Conservation (phyloP, 2,113 vertebrate species). For the Cebidichthys violaceus region DNA sequence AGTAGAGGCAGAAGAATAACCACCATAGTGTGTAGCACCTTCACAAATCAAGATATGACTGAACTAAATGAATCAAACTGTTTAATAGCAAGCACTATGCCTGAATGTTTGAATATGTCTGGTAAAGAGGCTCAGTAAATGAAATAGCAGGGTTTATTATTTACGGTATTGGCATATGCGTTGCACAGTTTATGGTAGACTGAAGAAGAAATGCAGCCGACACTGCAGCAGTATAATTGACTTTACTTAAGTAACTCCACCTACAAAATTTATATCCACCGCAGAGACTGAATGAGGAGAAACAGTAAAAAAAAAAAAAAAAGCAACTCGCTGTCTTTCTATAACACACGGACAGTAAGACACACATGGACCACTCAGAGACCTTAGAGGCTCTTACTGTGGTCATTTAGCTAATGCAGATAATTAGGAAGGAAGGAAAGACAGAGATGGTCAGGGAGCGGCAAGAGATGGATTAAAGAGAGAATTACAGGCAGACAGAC, state of each 20-base stretch:
- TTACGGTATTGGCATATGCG: not conserved
- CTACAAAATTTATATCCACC: conserved; percentile 8
- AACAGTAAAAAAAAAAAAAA: conserved; percentile 6
- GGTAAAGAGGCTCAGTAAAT: not conserved
- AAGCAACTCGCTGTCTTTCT: conserved; percentile 24
- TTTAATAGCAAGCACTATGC: not conserved
- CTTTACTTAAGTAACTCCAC: conserved; percentile 24
- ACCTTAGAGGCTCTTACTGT: conserved; percentile 35
- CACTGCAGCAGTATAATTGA: conserved; percentile 14
- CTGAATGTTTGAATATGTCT: not conserved
- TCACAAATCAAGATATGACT: conserved; percentile 29
- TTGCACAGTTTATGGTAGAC: not conserved
- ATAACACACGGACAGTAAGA: conserved; percentile 25
- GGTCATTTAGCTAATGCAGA: conserved; percentile 74
- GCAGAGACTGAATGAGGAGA: conserved; percentile 4
- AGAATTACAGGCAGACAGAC: conserved; percentile 59
- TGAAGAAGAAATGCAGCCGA: not conserved
- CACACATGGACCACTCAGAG: conserved; percentile 21
- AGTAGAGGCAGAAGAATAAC: conserved; percentile 60
- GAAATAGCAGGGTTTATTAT: not conserved
- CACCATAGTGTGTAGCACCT: not conserved
- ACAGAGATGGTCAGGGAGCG: conserved; percentile 34
- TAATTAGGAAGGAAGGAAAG: conserved; percentile 69
- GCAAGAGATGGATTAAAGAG: conserved; percentile 51
- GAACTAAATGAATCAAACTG: conserved; percentile 1